Evolutionary conservation across 2,888 invertebrate genomes (phyloP), one percentile per base, ranked within the genome.

Genomic region (Acrobeloides nanus): DNA sequence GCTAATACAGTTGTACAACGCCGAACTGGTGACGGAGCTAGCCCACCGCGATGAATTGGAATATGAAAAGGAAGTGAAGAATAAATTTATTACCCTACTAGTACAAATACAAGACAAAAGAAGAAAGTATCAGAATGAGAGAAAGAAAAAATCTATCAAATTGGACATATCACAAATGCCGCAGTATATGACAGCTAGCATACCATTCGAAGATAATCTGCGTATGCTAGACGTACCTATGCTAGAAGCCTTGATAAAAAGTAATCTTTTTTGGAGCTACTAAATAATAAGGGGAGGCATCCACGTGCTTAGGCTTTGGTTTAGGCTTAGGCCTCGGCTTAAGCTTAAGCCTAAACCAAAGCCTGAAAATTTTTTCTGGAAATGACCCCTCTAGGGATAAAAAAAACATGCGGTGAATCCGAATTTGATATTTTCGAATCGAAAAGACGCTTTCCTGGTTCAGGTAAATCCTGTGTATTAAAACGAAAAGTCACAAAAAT

Each of bases 151-250:
- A 21, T 18, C 18, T 15, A 41, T 41, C 7, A 4, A 41, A 55
- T 38, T 21, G 20, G 6, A 49, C 18, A 7, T 37, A 24, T 29
- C 15, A 15, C 29, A n/a, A 12, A 12, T 46, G 7, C 41, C 44
- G 17, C 68, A 95, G 86, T 95, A 90, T 80, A 81, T 95, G 78
- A 95, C 95, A 32, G 95, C 95, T 46, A 90, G 93, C 61, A 95
- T 97, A 78, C 97, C 97, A 53, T 97, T 92, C 80, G 88, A 92
- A 76, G 82, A 88, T 75, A 87, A 87, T 69, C 84, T 84, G 75
- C 89, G 89, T 51, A 84, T 88, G 52, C 87, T 89, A 46, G 85
- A 88, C 78, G 89, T 89, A 78, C 85, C 86, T 74, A 84, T 88
- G 18, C 81, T 93, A 50, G 89, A 90, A 80, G 86, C 89, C 65